phyloP scores from a whole-genome alignment of 2,888 invertebrate species.

The Lepidochrysops patricia region DNA sequence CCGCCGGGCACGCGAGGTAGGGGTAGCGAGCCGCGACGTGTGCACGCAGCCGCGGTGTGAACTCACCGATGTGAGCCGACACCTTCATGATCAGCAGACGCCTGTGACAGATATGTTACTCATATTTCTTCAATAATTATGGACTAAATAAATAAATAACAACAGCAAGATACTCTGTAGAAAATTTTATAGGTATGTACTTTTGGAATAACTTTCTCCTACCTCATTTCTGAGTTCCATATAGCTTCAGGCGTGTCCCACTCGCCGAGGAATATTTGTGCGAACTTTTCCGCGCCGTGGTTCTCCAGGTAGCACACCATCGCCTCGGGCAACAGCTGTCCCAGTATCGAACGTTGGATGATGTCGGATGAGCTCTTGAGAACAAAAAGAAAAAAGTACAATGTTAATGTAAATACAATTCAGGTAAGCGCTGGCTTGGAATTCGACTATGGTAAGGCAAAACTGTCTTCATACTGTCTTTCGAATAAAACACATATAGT shows the following conservation, averaged over 20 bases:
- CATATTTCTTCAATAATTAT: too few relatives aligned
- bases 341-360: constrained; percentile 93
- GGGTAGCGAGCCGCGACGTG: constrained; percentile 97
- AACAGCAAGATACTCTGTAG: too few relatives aligned
- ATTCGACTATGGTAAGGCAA: too few relatives aligned
- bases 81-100: constrained; percentile 97
- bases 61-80: constrained; percentile 97
- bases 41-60: constrained; percentile 93
- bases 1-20: constrained; percentile 94
- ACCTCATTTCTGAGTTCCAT: constrained; percentile 98
- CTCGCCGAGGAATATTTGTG: constrained; percentile 97
- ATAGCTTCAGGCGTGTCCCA: constrained; percentile 99
- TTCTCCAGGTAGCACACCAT: constrained; percentile 99
- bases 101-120: constrained; percentile 42
- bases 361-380: constrained; percentile 80
- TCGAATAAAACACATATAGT: too few relatives aligned
- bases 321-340: constrained; percentile 96
- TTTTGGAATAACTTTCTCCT: too few relatives aligned
- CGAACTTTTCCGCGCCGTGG: constrained; percentile 98
- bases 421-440: too few relatives aligned
- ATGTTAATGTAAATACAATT: not conserved
- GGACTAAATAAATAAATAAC: too few relatives aligned
- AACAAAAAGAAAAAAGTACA: constrained; percentile 11
- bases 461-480: too few relatives aligned
- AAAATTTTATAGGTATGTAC: too few relatives aligned